phyloP scores from a whole-genome alignment of 2,888 invertebrate species.

The Chrysodeixis includens region DNA sequence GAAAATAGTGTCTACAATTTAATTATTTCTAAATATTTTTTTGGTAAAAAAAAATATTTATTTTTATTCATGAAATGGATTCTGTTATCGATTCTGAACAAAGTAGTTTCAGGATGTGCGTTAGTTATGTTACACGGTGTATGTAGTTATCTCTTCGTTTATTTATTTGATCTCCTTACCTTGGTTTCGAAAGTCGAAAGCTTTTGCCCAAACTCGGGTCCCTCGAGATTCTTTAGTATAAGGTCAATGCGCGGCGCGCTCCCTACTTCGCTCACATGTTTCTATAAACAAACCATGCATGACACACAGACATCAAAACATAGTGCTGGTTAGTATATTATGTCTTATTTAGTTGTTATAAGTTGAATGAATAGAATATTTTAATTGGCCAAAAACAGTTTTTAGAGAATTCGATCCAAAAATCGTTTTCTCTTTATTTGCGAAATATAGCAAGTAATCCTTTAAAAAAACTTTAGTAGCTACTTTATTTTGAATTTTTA shows the following conservation, averaged over 20 bases:
- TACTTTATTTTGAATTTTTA: too few species aligned
- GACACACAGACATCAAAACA: slow-evolving; percentile 67
- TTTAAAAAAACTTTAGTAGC: too few species aligned
- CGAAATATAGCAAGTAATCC: too few species aligned
- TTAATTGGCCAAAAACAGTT: background rate
- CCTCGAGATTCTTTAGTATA: slow-evolving; percentile 79
- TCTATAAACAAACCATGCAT: slow-evolving; percentile 86
- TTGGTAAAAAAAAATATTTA: too few species aligned
- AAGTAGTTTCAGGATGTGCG: too few species aligned
- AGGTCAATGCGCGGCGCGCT: slow-evolving; percentile 74
- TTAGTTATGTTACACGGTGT: too few species aligned
- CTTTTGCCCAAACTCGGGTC: slow-evolving; percentile 86
- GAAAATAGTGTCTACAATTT: too few species aligned
- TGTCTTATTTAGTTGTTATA: slow-evolving; percentile 31
- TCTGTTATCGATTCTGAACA: too few species aligned
- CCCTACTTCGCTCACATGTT: slow-evolving; percentile 77
- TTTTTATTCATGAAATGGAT: too few species aligned
- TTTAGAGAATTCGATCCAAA: background rate
- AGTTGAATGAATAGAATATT: slow-evolving; percentile 49
- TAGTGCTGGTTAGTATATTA: slow-evolving; percentile 74
- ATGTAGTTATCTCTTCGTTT: background rate
- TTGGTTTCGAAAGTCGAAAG: slow-evolving; percentile 83
- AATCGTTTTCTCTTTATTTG: too few species aligned
- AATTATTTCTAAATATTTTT: too few species aligned
- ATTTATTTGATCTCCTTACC: slow-evolving; percentile 76